Conservation (phyloP, 2,888 invertebrate genomes). For the Anthophora plumipes region DNA sequence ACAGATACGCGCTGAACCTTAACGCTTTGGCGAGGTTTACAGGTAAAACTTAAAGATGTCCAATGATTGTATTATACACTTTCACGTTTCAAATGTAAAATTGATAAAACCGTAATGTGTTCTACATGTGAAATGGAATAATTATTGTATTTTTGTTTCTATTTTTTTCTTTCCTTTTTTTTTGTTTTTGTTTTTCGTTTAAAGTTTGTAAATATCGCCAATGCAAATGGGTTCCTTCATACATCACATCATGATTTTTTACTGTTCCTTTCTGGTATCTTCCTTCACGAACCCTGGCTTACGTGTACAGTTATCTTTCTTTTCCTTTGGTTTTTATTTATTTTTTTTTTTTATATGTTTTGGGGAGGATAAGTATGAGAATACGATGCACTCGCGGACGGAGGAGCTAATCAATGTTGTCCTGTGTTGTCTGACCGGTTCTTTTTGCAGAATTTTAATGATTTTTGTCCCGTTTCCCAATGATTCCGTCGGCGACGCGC, state of each 20-base stretch:
- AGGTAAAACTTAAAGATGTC: not conserved
- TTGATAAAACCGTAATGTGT: not conserved
- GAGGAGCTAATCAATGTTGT: constrained; percentile 56
- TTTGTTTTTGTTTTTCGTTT: not conserved
- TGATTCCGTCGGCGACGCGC: constrained; percentile 79
- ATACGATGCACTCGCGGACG: constrained; percentile 1
- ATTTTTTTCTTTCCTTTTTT: too few species aligned
- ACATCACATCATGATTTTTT: constrained; percentile 15
- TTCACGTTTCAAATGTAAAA: not conserved
- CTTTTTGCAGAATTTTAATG: constrained; percentile 75
- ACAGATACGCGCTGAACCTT: constrained; percentile 17
- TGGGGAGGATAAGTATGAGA: not conserved
- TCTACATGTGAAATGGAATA: not conserved
- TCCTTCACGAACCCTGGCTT: constrained; percentile 31
- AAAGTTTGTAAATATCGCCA: not conserved
- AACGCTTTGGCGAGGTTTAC: constrained; percentile 9
- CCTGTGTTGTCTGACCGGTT: constrained; percentile 70
- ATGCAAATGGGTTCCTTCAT: constrained; percentile 28
- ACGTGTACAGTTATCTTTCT: constrained; percentile 10
- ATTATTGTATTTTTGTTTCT: not conserved
- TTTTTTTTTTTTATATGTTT: constrained; percentile 15
- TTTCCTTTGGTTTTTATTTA: constrained; percentile 11
- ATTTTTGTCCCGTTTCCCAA: constrained; percentile 78
- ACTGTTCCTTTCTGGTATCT: constrained; percentile 2
- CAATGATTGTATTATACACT: not conserved